Evolutionary conservation across 2,888 invertebrate genomes (phyloP).

Genomic region (Cloeon dipterum): DNA sequence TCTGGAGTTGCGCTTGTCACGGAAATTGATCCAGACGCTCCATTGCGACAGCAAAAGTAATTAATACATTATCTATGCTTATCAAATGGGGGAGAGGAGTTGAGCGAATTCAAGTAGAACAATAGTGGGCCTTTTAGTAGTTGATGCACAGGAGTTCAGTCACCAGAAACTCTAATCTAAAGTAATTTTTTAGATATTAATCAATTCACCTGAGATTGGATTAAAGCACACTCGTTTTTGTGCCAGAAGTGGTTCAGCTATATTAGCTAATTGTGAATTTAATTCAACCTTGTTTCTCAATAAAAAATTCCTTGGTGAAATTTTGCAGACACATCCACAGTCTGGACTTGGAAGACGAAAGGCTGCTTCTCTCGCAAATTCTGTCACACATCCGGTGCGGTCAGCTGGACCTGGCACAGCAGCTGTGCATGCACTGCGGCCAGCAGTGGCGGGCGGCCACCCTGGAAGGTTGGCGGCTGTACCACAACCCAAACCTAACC

Average conservation of each 20-base stretch:
- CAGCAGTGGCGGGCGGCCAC: slow-evolving; percentile 83
- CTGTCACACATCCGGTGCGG: slow-evolving; percentile 68
- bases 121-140: too few relatives aligned
- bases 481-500: slow-evolving; percentile 63
- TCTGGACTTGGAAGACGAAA: slow-evolving; percentile 43
- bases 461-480: slow-evolving; percentile 71
- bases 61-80: slow-evolving; percentile 57
- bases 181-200: too few relatives aligned
- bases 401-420: slow-evolving; percentile 60
- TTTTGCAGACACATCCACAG: neutral
- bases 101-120: too few relatives aligned
- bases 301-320: too few relatives aligned
- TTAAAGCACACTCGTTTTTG: too few relatives aligned
- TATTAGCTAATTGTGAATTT: too few relatives aligned
- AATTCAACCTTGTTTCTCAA: too few relatives aligned
- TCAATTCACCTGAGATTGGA: too few relatives aligned
- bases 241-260: too few relatives aligned
- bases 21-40: slow-evolving; percentile 76
- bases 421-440: slow-evolving; percentile 62
- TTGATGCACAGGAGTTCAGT: too few relatives aligned
- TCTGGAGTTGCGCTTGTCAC: slow-evolving; percentile 34
- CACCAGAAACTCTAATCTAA: too few relatives aligned
- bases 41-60: slow-evolving; percentile 49
- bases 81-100: too few relatives aligned
- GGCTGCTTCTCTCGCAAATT: slow-evolving; percentile 30